Evolutionary conservation across 2,113 vertebrate genomes (phyloP), one percentile per base, ranked within the genome.

Genomic region (Girardinichthys multiradiatus): DNA sequence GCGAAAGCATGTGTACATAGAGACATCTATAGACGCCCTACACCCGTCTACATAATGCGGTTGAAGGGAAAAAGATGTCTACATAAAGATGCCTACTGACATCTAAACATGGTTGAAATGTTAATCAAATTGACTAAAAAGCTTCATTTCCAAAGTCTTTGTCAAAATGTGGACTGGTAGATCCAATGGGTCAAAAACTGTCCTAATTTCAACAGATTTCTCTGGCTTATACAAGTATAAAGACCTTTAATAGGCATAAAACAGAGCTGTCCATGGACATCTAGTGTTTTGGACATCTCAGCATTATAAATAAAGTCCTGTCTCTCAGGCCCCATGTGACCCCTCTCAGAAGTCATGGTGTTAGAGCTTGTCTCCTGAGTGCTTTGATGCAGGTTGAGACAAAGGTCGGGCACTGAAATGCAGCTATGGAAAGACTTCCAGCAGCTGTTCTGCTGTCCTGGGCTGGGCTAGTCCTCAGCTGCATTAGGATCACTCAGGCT

Each of bases 401-500:
- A 77, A 86, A 86, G 94, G 93, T 94, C 90, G 88, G 79, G 68
- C 66, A 77, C 64, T 79, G 84, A 89, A 90, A 86, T 82, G 90
- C 80, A 82, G 80, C 84, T 71, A 90, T 63, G 90, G 88, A 94
- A 90, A 92, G 90, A 93, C 85, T 76, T 51, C 63, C 70, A 82
- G 91, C 94, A 95, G 94, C 94, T 95, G 94, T 84, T 84, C 70
- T 48, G 68, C 42, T 64, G 87, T 68, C 84, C 69, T 14, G 66
- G 82, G 80, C 75, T 28, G 67, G 76, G 61, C 37, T 13, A 51
- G 60, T 71, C 74, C 76, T 73, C 64, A 60, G 86, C 80, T 48
- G 72, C 87, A 81, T 84, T 81, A 89, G 86, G 77, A 86, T 95
- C 94, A 93, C 92, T 92, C 94, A 87, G 37, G 86, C 63, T 54